Base-by-base conservation (phyloP, 1,140 invertebrate species). In the Aphidius gifuensis region DNA sequence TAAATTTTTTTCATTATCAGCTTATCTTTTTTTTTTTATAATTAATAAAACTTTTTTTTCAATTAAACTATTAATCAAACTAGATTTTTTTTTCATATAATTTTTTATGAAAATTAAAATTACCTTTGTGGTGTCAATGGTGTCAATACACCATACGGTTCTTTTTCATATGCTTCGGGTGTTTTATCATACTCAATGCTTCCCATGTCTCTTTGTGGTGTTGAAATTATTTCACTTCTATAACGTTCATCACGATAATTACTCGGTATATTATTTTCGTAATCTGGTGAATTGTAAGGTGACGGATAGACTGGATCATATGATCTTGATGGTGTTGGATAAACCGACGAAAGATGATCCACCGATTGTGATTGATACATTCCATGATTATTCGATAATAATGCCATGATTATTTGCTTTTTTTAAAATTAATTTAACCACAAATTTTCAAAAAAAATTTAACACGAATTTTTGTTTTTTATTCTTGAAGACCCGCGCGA, bases 41-140 rank as follows among this genome's bases (percentile, higher is more conserved):
- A 57, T 11, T n/a, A 57, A 42, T 57, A 5, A 57, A 42, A 6
- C 5, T 45, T 46, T 32, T n/a, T 46, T 32, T 16, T 21, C 32
- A 39, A 23, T 32, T 8, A 53, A 54, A 51, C 32, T 5, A 32
- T 51, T 7, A 40, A 40, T 42, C 38, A 16, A 32, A 11, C 38
- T 16, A 16, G 16, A 16, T 16, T 16, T 16, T 16, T 16, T 16
- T 16, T 0, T 16, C 16, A 16, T 16, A 16, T 16, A 16, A 16
- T 16, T 16, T 16, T 16, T 16, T 1, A 16, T 16, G 16, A 16
- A 16, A 54, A 55, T 55, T 23, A 43, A 3, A 48, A 58, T 73
- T 71, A 80, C 79, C 75, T 77, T 50, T 78, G 79, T 2, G 76
- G 77, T 3, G 75, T 76, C 5, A 74, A 63, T 40, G 77, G 74